Conservation (phyloP, 2,113 vertebrate species). For the Telmatochromis sp. region DNA sequence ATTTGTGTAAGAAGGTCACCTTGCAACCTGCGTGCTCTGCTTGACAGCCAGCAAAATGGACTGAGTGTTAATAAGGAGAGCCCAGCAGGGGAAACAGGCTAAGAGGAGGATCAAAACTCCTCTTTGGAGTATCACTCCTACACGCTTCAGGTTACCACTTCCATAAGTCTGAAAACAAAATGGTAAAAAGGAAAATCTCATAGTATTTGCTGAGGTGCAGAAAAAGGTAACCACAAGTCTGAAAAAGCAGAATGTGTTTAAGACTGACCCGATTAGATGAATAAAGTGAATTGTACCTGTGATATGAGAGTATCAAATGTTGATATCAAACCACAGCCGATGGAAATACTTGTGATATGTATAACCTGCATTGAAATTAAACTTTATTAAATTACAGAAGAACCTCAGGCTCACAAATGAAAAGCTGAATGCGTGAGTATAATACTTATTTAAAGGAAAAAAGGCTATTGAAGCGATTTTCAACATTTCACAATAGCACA, state of each 20-base stretch:
- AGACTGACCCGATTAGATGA: neutral
- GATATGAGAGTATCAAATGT: constrained; percentile 87
- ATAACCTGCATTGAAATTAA: constrained; percentile 72
- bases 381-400: neutral
- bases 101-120: constrained; percentile 80
- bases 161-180: constrained; percentile 74
- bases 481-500: neutral
- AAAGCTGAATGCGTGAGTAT: neutral
- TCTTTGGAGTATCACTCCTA: constrained; percentile 83
- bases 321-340: constrained; percentile 79
- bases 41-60: constrained; percentile 74
- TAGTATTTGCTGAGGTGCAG: neutral
- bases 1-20: constrained; percentile 56
- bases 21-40: constrained; percentile 78
- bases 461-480: neutral
- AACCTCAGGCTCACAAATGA: neutral
- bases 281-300: constrained; percentile 67
- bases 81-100: constrained; percentile 90
- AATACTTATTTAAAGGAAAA: neutral
- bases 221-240: neutral
- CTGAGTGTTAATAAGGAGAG: constrained; percentile 82
- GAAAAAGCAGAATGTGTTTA: neutral
- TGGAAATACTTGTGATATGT: constrained; percentile 79
- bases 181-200: neutral
- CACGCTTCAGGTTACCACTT: constrained; percentile 79